Evolutionary conservation across 2,888 invertebrate genomes (phyloP), one percentile per base, ranked within the genome.

Genomic region (Stenodera caucasica): DNA sequence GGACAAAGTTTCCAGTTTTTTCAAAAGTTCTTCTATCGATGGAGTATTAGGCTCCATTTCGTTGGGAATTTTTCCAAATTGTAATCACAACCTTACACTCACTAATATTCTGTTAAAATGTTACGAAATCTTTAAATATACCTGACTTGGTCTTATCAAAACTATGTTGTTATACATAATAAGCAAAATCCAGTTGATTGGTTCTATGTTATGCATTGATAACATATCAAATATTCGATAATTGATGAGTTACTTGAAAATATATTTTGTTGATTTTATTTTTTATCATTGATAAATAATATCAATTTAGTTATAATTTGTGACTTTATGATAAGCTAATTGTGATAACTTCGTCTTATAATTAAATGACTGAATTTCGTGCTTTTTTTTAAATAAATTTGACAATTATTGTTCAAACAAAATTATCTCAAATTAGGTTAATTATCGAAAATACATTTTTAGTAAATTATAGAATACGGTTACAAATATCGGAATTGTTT

Each of bases 1-100:
- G 53, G 83, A 80, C 2, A 90, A 72, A 2, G 84, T 75, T 18
- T 89, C 84, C 21, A 89, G 77, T 75, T 87, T 77, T 49, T 84
- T 82, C 62, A 88, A 71, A 0, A 89, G 72, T 40, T 86, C 83
- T 23, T 86, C 85, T 1, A 83, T 73, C 0, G 84, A 82, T 0
- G 88, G 86, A 52, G 18, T 52, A 29, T 51, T 53, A 23, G n/a
- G 29, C 18, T 35, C 51, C 60, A 60, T 60, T 60, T 55, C 45
- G 11, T 7, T 14, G 1, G 1, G 8, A 21, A 21, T 5, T 21
- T 40, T 8, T 9, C 2, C 18, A 21, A 3, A 18, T 5, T 18
- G 6, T 37, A 11, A 21, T 12, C 9, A 45, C 9, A 26, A 3
- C 3, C 4, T 5, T 5, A 26, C 15, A 21, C 45, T 18, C 2